Base-by-base conservation (phyloP, 2,888 invertebrate genomes). In the Sylvicola fuscatus region DNA sequence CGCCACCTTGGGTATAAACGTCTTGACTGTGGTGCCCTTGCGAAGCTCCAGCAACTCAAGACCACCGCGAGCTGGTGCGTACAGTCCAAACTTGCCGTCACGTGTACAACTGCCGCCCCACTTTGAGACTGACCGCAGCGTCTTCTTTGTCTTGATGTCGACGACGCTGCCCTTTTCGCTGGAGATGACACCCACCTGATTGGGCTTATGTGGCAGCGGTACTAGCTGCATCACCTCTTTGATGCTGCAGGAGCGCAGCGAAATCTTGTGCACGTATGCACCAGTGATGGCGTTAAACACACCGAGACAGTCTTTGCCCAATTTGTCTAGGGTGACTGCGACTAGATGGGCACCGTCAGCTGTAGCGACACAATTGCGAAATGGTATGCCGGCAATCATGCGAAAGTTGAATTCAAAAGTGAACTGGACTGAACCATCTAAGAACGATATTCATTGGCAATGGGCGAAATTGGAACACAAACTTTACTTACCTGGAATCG, bases 11-110 rank as follows among this genome's bases (percentile, higher is more conserved):
- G 87, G 87, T 42, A 97, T 93, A 43, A 90, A 80, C 1, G 83
- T 90, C 53, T 81, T 80, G 0, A 87, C 75, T 0, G 82, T 80
- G 33, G 77, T 72, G 0, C 95, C 93, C 47, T 84, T 78, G 50
- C 86, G 87, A 41, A 97, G 61, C 52, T 97, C 95, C 10, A 87
- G 66, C 26, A 95, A 69, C 50, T 97, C 93, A 2, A 97, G 61
- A 0, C 97, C 97, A 0, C 97, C 97, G 35, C 93, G 65, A 28
- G 79, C 65, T 0, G 97, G 95, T 0, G 97, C 93, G 51, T 84
- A 92, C 1, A 97, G 64, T 0, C 95, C 97, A 44, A 74, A 75
- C 54, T 86, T 87, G 2, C 87, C 87, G 49, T 89, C 87, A 42
- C 69, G 68, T 0, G 86, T 86, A 44, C 84, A 76, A 35, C 72